Evolutionary conservation across 2,888 invertebrate genomes (phyloP), one percentile per base, ranked within the genome.

Genomic region (Drosophila atroscutellata): DNA sequence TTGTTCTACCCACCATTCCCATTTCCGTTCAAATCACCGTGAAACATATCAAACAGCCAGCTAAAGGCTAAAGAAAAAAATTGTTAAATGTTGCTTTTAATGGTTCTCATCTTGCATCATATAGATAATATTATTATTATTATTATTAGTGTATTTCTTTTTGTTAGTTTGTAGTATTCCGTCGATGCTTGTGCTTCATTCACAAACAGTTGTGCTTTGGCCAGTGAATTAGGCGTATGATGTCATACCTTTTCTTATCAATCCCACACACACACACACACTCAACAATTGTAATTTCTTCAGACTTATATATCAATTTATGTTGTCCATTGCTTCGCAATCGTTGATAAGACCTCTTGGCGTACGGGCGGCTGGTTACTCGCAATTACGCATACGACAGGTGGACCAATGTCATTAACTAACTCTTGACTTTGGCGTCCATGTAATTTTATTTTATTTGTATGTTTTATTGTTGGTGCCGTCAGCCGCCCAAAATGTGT

Each of bases 351-450:
- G 61, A 63, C 26, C 9, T 7, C 18, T 61, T 24, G 64, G 68
- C 37, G 60, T 50, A 58, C 36, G 64, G 62, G 51, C 50, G 49
- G 56, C 56, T 45, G 45, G 26, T 8, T 54, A 36, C 45, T 58
- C 66, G 51, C 1, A 69, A 75, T 84, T 81, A 81, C 87, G 79
- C 77, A 87, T 80, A 71, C 76, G 82, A 77, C 84, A 84, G 91
- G 85, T 89, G 87, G 85, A 86, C 87, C 91, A 89, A 90, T 91
- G 89, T 89, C 89, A 90, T 80, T 90, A 86, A 68, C 88, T 76
- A 72, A 60, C 76, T 57, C 78, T 74, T 80, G 86, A 83, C 83
- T 85, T 82, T 83, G 67, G 34, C 34, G n/a, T 15, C 8, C 24
- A 39, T 50, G 52, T 55, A 64, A 54, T 58, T 26, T 24, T 15